Evolutionary conservation across 2,888 invertebrate genomes (phyloP).

Genomic region (Loripinus fragilis): DNA sequence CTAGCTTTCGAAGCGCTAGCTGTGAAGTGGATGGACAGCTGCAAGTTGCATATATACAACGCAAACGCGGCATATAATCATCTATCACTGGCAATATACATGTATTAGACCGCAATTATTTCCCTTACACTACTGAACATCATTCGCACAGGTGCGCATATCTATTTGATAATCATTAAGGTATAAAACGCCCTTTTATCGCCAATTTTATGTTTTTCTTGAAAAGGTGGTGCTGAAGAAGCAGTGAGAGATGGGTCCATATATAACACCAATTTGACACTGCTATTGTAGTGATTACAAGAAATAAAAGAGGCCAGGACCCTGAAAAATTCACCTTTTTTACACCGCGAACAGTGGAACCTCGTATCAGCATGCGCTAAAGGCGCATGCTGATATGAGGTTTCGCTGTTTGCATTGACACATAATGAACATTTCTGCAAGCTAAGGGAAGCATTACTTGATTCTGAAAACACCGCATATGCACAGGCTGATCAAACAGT

Average conservation of each 20-base stretch:
- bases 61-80: too few relatives aligned
- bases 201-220: too few relatives aligned
- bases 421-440: too few relatives aligned
- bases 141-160: constrained; percentile 7
- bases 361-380: background rate
- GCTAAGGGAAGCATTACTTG: too few relatives aligned
- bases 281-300: constrained; percentile 19
- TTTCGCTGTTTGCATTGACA: background rate
- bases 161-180: background rate
- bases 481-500: too few relatives aligned
- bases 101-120: background rate
- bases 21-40: too few relatives aligned
- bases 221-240: background rate
- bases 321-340: too few relatives aligned
- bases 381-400: background rate
- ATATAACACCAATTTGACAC: constrained; percentile 38
- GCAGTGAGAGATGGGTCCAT: constrained; percentile 13
- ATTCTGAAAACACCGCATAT: too few relatives aligned
- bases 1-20: too few relatives aligned
- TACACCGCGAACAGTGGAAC: background rate
- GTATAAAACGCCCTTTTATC: too few relatives aligned
- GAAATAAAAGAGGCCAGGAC: constrained; percentile 6
- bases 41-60: too few relatives aligned
- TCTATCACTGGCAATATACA: background rate
- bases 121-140: background rate